Percentiles rank a stretch among this genome's conserved stretches.
phyloP scores from a whole-genome alignment of 2,113 vertebrate genomes.

The Rhipidura dahli region DNA sequence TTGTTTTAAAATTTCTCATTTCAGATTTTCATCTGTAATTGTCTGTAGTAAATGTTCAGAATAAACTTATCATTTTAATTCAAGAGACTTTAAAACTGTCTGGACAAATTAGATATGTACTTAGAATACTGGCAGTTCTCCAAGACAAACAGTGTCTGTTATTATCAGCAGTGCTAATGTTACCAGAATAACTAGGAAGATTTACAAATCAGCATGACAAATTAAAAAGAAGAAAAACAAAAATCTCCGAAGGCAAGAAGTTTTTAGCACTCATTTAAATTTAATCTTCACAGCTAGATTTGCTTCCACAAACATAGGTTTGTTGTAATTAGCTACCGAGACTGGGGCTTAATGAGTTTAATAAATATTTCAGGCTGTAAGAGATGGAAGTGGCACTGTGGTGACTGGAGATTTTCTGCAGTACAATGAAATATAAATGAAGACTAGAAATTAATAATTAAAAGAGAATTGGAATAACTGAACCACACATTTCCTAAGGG shows the following conservation, averaged over 20 bases:
- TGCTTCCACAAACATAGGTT: slow-evolving; percentile 45
- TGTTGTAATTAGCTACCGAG: slow-evolving; percentile 63
- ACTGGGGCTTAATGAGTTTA: slow-evolving; percentile 54
- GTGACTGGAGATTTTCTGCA: slow-evolving; percentile 19
- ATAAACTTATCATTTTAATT: slow-evolving; percentile 51
- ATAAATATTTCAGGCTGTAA: slow-evolving; percentile 49
- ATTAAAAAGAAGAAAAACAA: slow-evolving; percentile 61
- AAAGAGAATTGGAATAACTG: not conserved
- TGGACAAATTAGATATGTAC: slow-evolving; percentile 55
- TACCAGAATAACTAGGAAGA: slow-evolving; percentile 43
- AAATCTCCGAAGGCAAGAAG: slow-evolving; percentile 15
- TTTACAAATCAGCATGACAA: slow-evolving; percentile 63
- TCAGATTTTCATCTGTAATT: slow-evolving; percentile 18
- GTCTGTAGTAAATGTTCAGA: slow-evolving; percentile 2
- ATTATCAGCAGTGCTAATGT: slow-evolving; percentile 54
- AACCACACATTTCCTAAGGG: slow-evolving; percentile 22
- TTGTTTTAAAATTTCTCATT: not conserved
- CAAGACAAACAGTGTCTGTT: slow-evolving; percentile 56
- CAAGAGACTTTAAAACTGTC: slow-evolving; percentile 46
- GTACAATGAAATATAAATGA: slow-evolving; percentile 11
- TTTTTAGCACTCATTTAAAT: slow-evolving; percentile 52
- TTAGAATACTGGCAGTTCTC: slow-evolving; percentile 38
- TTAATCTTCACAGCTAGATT: slow-evolving; percentile 51
- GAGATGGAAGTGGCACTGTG: slow-evolving; percentile 9
- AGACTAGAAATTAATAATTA: slow-evolving; percentile 32